A percentile compares a stretch with the other conserved stretches of the same genome.
Evolutionary conservation across 2,113 vertebrate genomes (phyloP).

Genomic region (Eurypyga helias): DNA sequence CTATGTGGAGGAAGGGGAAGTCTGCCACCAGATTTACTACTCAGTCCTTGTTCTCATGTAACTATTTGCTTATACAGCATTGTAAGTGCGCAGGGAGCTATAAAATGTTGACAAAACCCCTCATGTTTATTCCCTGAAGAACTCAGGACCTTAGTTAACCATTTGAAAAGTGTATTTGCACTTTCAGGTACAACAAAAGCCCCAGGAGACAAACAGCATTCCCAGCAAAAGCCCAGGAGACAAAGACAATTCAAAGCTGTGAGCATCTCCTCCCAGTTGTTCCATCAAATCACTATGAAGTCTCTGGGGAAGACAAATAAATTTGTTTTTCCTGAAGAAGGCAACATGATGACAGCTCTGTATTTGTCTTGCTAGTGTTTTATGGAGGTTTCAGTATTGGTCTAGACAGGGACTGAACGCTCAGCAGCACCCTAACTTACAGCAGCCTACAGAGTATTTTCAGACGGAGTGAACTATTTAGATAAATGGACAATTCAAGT

Average conservation of each 20-base stretch:
- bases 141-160: neutral
- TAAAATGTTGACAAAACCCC: neutral
- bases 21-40: neutral
- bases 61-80: neutral
- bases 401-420: neutral
- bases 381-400: neutral
- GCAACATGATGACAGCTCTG: neutral
- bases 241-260: neutral
- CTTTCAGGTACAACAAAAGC: neutral
- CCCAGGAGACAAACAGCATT: fast-evolving
- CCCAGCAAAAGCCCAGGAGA: neutral
- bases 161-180: neutral
- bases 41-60: neutral
- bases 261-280: neutral
- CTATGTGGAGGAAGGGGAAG: neutral
- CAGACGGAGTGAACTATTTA: neutral
- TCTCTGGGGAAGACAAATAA: neutral
- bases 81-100: neutral
- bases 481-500: neutral
- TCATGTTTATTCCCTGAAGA: neutral
- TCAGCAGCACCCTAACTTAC: neutral
- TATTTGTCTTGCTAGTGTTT: neutral
- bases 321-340: neutral
- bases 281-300: neutral
- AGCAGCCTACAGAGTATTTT: neutral